Conservation (phyloP, 1,140 invertebrate species). For the Augochlora pura region DNA sequence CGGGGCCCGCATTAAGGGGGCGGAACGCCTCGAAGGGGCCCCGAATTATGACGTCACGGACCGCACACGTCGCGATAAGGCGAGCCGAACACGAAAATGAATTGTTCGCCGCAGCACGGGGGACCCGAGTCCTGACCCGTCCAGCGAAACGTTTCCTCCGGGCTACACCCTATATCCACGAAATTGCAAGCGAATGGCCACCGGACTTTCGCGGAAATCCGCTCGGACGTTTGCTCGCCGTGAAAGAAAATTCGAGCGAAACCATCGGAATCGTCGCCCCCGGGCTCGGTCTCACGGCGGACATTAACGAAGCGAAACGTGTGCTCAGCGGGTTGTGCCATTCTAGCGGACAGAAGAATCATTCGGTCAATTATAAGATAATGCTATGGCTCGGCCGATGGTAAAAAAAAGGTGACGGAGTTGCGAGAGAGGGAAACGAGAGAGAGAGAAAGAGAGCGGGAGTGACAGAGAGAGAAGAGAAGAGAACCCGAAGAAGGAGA, state of each 20-base stretch:
- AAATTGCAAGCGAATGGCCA: too few relatives aligned
- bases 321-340: constrained; percentile 58
- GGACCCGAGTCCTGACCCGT: background rate
- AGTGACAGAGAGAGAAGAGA: too few relatives aligned
- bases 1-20: constrained; percentile 79
- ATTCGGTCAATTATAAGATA: constrained; percentile 65
- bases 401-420: constrained; percentile 36
- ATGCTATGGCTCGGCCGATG: constrained; percentile 44
- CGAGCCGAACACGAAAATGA: constrained; percentile 79
- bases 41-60: constrained; percentile 81
- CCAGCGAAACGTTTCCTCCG: too few relatives aligned
- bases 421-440: background rate
- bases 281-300: constrained; percentile 52
- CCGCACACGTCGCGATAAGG: constrained; percentile 79
- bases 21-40: constrained; percentile 77
- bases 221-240: too few relatives aligned
- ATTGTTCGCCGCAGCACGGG: constrained; percentile 71
- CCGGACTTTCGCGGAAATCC: too few relatives aligned
- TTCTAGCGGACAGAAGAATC: constrained; percentile 61
- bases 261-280: constrained; percentile 43
- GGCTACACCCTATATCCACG: too few relatives aligned
- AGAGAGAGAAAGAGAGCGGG: too few relatives aligned
- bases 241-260: constrained; percentile 7
- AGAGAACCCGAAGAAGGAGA: background rate
- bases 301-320: constrained; percentile 62